Evolutionary conservation across 2,113 vertebrate genomes (phyloP).

Genomic region (Aspidoscelis tigris): DNA sequence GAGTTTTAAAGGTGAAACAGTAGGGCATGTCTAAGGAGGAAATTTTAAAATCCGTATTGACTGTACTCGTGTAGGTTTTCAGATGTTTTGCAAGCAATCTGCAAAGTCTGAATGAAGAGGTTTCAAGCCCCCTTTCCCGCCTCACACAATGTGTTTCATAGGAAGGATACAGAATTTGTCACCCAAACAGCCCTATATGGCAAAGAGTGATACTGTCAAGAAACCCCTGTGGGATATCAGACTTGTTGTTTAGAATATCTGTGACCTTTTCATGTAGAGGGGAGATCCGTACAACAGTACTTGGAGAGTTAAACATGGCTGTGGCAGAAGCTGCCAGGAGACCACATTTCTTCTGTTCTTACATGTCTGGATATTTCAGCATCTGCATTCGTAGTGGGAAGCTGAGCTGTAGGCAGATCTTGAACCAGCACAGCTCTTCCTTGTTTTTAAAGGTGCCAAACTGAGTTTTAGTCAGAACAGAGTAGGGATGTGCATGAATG

Average conservation of each 20-base stretch:
- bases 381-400: background rate
- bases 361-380: background rate
- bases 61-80: background rate
- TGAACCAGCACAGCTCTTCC: background rate
- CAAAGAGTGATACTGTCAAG: background rate
- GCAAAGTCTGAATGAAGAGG: too few relatives aligned
- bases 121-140: background rate
- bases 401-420: background rate
- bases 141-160: too few relatives aligned
- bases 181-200: background rate
- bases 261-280: background rate
- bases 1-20: conserved; percentile 66
- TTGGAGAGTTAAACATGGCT: background rate
- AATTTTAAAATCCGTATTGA: background rate
- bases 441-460: background rate
- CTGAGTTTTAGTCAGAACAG: too few relatives aligned
- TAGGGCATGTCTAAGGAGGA: conserved; percentile 50
- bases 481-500: too few relatives aligned
- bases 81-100: too few relatives aligned
- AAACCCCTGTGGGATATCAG: background rate
- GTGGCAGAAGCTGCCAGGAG: background rate
- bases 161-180: background rate
- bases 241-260: background rate
- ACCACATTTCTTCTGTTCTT: background rate
- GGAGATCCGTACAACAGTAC: background rate